Percentiles rank a stretch among this genome's conserved stretches.
Conservation (phyloP, 1,140 invertebrate species). For the Olivierus martensii region DNA sequence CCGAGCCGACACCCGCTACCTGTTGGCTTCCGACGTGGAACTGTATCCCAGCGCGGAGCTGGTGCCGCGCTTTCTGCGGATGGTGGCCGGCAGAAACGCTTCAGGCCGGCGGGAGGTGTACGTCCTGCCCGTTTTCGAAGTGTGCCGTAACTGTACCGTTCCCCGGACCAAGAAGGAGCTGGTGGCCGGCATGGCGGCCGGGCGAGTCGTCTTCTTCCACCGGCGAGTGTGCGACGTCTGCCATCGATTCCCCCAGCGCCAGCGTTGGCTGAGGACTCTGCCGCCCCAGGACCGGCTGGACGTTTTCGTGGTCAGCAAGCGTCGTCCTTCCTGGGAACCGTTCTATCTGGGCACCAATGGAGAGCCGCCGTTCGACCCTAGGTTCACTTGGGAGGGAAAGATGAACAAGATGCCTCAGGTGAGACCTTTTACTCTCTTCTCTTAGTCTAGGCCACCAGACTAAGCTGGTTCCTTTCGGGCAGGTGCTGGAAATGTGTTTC, state of each 20-base stretch:
- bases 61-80: slow-evolving; percentile 12
- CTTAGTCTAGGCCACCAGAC: neutral
- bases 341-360: slow-evolving; percentile 62
- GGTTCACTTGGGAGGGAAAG: slow-evolving; percentile 65
- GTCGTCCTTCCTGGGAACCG: slow-evolving; percentile 56
- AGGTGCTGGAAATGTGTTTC: slow-evolving; percentile 69
- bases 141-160: slow-evolving; percentile 44
- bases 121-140: slow-evolving; percentile 64
- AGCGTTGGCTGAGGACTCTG: slow-evolving; percentile 25
- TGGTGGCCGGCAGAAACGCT: neutral
- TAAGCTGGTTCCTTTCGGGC: slow-evolving; percentile 7
- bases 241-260: slow-evolving; percentile 62
- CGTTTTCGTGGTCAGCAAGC: slow-evolving; percentile 60
- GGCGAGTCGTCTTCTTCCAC: slow-evolving; percentile 71
- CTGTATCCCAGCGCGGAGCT: slow-evolving; percentile 23
- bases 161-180: slow-evolving; percentile 61
- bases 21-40: slow-evolving; percentile 25
- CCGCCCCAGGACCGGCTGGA: slow-evolving; percentile 43
- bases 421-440: slow-evolving; percentile 8
- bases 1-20: slow-evolving; percentile 20
- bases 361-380: slow-evolving; percentile 63
- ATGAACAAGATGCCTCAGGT: slow-evolving; percentile 83
- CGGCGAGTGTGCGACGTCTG: slow-evolving; percentile 74
- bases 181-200: slow-evolving; percentile 29
- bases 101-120: slow-evolving; percentile 37